Percentiles rank a stretch among this genome's conserved stretches.
Evolutionary conservation across 2,797 vertebrate species (phyloP).

Genomic region (Eulemur mongoz): DNA sequence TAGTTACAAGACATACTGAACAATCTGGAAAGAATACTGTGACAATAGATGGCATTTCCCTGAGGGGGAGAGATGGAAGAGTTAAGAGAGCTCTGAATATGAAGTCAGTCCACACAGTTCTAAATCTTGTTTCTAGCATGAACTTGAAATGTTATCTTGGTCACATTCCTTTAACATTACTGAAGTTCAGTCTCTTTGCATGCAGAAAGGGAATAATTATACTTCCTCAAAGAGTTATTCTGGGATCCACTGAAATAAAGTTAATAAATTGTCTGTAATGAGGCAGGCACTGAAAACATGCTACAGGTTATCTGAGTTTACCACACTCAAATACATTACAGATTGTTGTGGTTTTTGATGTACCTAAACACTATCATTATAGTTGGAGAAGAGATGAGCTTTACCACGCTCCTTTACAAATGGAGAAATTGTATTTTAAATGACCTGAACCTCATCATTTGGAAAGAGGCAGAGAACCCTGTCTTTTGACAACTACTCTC

Average conservation of each 20-base stretch:
- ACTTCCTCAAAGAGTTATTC: neutral
- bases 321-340: neutral
- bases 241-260: neutral
- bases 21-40: neutral
- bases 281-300: neutral
- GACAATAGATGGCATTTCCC: neutral
- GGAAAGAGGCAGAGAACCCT: neutral
- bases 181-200: neutral
- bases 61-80: neutral
- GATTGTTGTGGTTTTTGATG: neutral
- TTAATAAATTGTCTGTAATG: neutral
- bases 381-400: neutral
- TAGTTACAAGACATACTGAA: neutral
- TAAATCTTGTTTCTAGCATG: constrained; percentile 43
- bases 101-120: neutral
- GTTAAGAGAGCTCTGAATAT: neutral
- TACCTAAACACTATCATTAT: neutral
- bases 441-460: neutral
- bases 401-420: neutral
- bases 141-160: neutral
- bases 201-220: neutral
- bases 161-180: neutral
- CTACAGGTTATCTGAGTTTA: neutral
- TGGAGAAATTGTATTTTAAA: neutral
- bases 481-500: constrained; percentile 8